phyloP scores from a whole-genome alignment of 2,888 invertebrate species.

The Oscheius sp. region DNA sequence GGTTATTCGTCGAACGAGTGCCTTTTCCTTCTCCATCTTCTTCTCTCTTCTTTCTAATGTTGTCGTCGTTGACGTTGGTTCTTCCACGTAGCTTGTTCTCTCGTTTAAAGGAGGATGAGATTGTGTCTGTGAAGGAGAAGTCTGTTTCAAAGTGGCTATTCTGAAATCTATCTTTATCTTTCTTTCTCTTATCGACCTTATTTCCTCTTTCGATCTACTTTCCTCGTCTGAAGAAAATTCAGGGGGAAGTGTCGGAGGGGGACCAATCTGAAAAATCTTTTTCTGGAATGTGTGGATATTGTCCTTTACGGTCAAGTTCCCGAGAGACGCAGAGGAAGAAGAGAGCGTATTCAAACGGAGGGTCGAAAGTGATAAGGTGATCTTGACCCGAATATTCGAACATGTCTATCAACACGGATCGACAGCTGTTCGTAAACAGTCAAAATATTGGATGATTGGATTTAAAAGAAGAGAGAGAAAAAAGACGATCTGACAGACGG shows the following conservation, averaged over 20 bases:
- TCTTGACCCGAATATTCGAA: conserved; percentile 43
- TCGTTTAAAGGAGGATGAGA: conserved; percentile 37
- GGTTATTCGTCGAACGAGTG: conserved; percentile 47
- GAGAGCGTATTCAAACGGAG: conserved; percentile 23
- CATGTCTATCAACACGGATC: conserved; percentile 21
- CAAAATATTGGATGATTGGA: neutral
- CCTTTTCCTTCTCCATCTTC: conserved; percentile 43
- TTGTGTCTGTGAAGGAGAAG: too few species aligned
- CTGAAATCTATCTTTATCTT: neutral
- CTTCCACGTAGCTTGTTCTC: conserved; percentile 54
- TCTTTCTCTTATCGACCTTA: neutral
- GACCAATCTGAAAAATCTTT: neutral
- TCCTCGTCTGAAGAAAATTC: conserved; percentile 13
- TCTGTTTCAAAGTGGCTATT: conserved; percentile 7
- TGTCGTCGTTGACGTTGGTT: conserved; percentile 47
- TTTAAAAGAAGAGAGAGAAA: conserved; percentile 1
- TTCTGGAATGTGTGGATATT: neutral
- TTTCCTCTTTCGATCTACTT: conserved; percentile 1
- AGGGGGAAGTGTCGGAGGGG: conserved; percentile 14
- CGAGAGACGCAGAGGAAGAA: conserved; percentile 34
- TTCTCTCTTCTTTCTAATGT: conserved; percentile 43
- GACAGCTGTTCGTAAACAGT: neutral
- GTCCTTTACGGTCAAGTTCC: conserved; percentile 19
- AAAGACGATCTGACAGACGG: neutral
- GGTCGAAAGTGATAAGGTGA: conserved; percentile 42